Evolutionary conservation across 2,797 vertebrate genomes (phyloP).

Genomic region (Galagoides demidoff): DNA sequence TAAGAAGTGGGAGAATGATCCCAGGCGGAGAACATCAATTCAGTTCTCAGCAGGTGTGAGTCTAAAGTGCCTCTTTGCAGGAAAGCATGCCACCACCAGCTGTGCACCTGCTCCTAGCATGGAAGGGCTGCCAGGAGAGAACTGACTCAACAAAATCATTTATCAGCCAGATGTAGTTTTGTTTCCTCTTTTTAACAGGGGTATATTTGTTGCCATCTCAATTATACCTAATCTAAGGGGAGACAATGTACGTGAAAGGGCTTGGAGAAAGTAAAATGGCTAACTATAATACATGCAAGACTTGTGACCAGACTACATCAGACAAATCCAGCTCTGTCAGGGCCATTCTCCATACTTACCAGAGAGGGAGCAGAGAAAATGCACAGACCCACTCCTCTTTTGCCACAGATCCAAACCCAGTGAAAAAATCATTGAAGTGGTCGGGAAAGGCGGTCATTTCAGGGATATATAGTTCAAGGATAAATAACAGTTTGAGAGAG

Average conservation of each 20-base stretch:
- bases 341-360: neutral
- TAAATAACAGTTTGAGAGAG: neutral
- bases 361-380: neutral
- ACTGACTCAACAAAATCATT: neutral
- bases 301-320: neutral
- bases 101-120: neutral
- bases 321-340: neutral
- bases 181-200: neutral
- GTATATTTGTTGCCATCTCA: neutral
- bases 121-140: neutral
- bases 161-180: neutral
- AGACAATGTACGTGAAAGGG: neutral
- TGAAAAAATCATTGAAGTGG: neutral
- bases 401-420: neutral
- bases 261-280: neutral
- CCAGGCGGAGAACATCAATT: neutral
- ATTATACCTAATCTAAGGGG: neutral
- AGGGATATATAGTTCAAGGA: neutral
- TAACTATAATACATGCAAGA: neutral
- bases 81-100: neutral
- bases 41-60: slow-evolving; percentile 18
- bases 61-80: neutral
- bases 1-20: neutral
- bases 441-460: neutral
- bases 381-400: neutral